A percentile compares a stretch with the other conserved stretches of the same genome.
These are phyloP conservation scores for Axis porcinus DNA, from an alignment of 2,113 vertebrate species.

Conservation along the genomic window DNA sequence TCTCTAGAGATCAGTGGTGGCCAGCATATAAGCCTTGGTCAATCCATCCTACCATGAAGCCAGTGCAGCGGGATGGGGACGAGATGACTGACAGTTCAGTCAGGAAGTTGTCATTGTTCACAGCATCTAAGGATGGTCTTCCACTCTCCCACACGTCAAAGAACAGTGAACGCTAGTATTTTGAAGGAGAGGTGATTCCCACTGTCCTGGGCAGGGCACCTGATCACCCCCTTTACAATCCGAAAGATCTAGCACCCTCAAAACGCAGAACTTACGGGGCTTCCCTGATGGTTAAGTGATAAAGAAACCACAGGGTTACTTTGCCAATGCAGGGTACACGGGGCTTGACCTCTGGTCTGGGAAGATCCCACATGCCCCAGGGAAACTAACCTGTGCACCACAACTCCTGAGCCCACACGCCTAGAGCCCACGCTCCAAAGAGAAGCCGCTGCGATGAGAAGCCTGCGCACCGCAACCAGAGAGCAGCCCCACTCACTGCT, in stretches of 20 bases:
- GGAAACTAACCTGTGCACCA: background rate
- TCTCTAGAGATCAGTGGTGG: background rate
- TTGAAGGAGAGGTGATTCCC: background rate
- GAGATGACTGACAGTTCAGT: background rate
- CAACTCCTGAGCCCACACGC: background rate
- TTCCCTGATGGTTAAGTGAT: background rate
- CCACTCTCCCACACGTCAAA: background rate
- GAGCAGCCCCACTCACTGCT: background rate
- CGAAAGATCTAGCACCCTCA: fast-evolving
- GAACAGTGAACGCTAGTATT: background rate
- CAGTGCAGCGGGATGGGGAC: background rate
- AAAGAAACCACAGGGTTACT: background rate
- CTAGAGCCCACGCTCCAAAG: background rate
- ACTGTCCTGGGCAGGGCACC: background rate
- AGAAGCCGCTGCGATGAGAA: fast-evolving
- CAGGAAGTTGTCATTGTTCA: background rate
- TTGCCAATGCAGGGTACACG: background rate
- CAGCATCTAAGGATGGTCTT: background rate
- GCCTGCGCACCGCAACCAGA: background rate
- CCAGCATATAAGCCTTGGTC: background rate
- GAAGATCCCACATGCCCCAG: background rate
- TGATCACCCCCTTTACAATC: background rate
- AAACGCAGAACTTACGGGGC: background rate
- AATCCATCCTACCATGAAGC: fast-evolving
- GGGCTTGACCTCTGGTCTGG: background rate